Base-by-base conservation (phyloP, 1,140 invertebrate species). In the Papilio polyxenes region DNA sequence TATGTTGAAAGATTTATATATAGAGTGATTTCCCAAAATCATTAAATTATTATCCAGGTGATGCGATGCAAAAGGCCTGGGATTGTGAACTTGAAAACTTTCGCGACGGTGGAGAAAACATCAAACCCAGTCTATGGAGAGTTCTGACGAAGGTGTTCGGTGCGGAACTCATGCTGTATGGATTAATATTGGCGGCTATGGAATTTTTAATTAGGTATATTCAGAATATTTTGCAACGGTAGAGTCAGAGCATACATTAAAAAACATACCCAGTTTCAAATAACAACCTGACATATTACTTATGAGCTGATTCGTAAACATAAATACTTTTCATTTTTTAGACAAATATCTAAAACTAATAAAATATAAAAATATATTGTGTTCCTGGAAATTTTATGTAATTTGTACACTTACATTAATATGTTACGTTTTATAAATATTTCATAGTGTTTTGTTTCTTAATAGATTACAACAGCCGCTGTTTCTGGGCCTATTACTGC, bases 31-130 rank as follows among this genome's bases (percentile, higher is more conserved):
- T 59, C 31, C n/a, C 44, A 23, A 65, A 65, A 31, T 65, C 20
- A 31, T 5, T 65, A 31, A 65, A 65, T 65, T 13, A 65, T 69
- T 53, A 44, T 53, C n/a, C 49, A 86, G 96, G 96, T 20, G 94
- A 96, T 85, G 89, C 92, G 65, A 90, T 97, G 51, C 94, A 95
- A 86, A 95, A 92, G 86, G 92, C 94, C 31, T 96, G 95, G 96
- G 92, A 95, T 15, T 83, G 86, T 48, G 95, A 96, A 87, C 89
- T 93, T 13, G 84, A 88, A 40, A 81, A 62, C n/a, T 49, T 81
- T 53, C 53, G 83, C 23, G 62, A 80, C 7, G 77, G 82, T 37
- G 80, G 75, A 11, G 17, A 79, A 31, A 53, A 83, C 13, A 72
- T 44, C 1, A 90, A 88, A 77, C 95, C 95, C 6, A 95, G 93